These are phyloP conservation scores for Eubasilissa regina DNA, from an alignment of 1,140 invertebrate species.

Conservation along the genomic window DNA sequence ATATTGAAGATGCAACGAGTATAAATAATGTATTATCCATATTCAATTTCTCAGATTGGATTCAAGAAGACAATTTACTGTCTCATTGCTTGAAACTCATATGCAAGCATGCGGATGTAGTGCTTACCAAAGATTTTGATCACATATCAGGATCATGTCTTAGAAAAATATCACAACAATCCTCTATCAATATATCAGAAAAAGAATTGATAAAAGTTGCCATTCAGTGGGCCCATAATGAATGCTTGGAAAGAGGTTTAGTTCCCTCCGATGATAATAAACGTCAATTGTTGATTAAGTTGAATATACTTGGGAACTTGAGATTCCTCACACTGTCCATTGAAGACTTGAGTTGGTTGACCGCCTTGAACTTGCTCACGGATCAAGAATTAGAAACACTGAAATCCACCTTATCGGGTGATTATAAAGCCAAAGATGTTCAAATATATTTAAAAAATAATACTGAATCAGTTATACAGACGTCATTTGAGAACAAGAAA, in stretches of 20 bases:
- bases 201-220: slow-evolving; percentile 69
- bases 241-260: slow-evolving; percentile 68
- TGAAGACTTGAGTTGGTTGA: slow-evolving; percentile 63
- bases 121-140: slow-evolving; percentile 68
- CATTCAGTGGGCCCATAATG: slow-evolving; percentile 70
- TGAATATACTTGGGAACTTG: slow-evolving; percentile 65
- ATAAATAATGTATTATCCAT: slow-evolving; percentile 72
- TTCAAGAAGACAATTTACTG: slow-evolving; percentile 69
- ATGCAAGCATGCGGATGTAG: slow-evolving; percentile 68
- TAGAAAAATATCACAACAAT: slow-evolving; percentile 67
- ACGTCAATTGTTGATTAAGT: slow-evolving; percentile 66
- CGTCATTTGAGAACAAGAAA: slow-evolving; percentile 12
- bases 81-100: slow-evolving; percentile 69
- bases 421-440: slow-evolving; percentile 42
- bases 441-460: slow-evolving; percentile 36
- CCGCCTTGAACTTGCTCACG: slow-evolving; percentile 43
- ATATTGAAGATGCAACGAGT: slow-evolving; percentile 70
- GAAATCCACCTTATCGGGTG: slow-evolving; percentile 36
- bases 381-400: slow-evolving; percentile 50
- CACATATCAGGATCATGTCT: slow-evolving; percentile 68
- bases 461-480: background rate
- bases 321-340: slow-evolving; percentile 64
- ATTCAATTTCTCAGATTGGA: slow-evolving; percentile 73
- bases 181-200: slow-evolving; percentile 69
- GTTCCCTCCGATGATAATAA: slow-evolving; percentile 64